Evolutionary conservation across 2,888 invertebrate species (phyloP), one percentile per base, ranked within the genome.

Genomic region (Ennomos quercinarius): DNA sequence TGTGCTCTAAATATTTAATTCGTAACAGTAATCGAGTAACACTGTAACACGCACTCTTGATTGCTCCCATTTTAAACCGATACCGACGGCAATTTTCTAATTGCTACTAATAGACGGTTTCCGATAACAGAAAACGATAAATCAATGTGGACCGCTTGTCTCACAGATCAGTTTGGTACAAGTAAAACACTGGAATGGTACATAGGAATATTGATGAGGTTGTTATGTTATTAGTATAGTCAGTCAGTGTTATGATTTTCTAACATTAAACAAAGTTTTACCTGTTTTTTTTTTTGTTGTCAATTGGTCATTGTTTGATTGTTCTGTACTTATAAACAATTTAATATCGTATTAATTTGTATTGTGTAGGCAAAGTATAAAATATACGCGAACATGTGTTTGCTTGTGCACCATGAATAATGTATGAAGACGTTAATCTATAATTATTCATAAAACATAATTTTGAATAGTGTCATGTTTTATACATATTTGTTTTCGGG

Each of bases 71-170:
- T 60, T 66, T 55, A 55, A 43, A 48, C 54, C 66, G 60, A 57
- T 61, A 62, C 56, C 55, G 53, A 57, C 64, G 53, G 67, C 65
- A 69, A 67, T 70, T 70, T 68, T 68, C 60, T 67, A 66, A 70
- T 66, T 66, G 66, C 51, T 44, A 39, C 50, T 67, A 68, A 68
- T 67, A 42, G 63, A 48, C 56, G 55, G 66, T 65, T 63, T 61
- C 71, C 66, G 66, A 69, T 69, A 60, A 62, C 67, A 64, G 61
- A 67, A 66, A 54, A 52, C 66, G 58, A 71, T 68, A 69, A 71
- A 66, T 71, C 61, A 63, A 63, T 67, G 69, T 62, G 46, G 43
- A 63, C 61, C 55, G 67, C 69, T 65, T 69, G 67, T 65, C 65
- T 61, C 12, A 57, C 46, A 61, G 60, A 65, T 65, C 60, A 66